Percentiles rank a stretch among this genome's conserved stretches.
These are phyloP conservation scores for Apis cerana DNA, from an alignment of 1,140 invertebrate genomes.

Conservation along the genomic window DNA sequence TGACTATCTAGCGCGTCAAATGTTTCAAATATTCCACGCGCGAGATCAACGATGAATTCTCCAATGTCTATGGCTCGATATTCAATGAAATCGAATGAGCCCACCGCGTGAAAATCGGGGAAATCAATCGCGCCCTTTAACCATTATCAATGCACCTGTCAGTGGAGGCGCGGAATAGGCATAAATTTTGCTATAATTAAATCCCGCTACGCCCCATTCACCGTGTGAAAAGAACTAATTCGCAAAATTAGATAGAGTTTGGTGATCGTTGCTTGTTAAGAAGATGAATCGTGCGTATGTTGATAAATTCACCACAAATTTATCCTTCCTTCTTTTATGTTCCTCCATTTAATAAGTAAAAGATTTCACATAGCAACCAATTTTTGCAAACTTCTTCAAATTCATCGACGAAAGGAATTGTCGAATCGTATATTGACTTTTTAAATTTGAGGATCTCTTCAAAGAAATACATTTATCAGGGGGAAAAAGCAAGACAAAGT, in stretches of 20 bases:
- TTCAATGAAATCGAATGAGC: not conserved
- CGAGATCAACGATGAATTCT: not conserved
- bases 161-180: not conserved
- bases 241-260: not conserved
- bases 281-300: too few relatives aligned
- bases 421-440: too few relatives aligned
- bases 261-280: too few relatives aligned
- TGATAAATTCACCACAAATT: too few relatives aligned
- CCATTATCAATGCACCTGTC: conserved; percentile 7
- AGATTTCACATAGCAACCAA: too few relatives aligned
- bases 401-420: too few relatives aligned
- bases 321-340: too few relatives aligned
- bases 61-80: not conserved
- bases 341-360: too few relatives aligned
- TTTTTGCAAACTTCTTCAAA: too few relatives aligned
- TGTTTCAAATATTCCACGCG: not conserved
- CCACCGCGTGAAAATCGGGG: not conserved
- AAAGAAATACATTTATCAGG: too few relatives aligned
- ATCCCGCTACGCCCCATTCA: not conserved
- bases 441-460: too few relatives aligned
- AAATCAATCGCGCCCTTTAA: conserved; percentile 17
- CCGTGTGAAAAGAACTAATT: not conserved
- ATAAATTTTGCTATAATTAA: not conserved
- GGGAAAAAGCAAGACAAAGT: too few relatives aligned
- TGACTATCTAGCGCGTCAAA: not conserved